phyloP scores from a whole-genome alignment of 2,113 vertebrate species.

The Boulengeromyrus knoepffleri region DNA sequence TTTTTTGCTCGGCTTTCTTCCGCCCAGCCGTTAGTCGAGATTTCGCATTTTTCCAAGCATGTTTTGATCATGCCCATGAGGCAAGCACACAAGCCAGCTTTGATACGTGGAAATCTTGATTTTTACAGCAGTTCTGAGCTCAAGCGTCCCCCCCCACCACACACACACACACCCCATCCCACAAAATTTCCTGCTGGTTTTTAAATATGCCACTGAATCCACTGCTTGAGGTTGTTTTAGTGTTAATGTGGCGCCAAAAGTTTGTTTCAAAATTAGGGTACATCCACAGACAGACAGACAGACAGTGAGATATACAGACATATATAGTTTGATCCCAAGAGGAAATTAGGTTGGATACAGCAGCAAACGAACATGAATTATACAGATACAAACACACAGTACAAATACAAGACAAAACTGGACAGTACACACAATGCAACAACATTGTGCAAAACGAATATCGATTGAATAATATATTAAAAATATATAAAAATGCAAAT shows the following conservation, averaged over 20 bases:
- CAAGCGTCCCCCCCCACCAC: conserved; percentile 28
- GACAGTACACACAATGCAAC: neutral
- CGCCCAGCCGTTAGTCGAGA: conserved; percentile 13
- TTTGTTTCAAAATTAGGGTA: conserved; percentile 20
- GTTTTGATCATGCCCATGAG: conserved; percentile 54
- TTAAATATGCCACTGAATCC: conserved; percentile 46
- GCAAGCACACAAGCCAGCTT: conserved; percentile 37
- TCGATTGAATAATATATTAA: neutral
- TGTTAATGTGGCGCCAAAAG: neutral
- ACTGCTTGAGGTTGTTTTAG: conserved; percentile 38
- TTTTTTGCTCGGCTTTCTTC: neutral
- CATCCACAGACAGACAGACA: neutral
- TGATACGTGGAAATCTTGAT: conserved; percentile 44
- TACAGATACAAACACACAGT: neutral
- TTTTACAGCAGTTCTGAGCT: conserved; percentile 31
- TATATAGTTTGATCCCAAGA: neutral
- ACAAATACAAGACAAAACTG: neutral
- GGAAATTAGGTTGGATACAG: neutral
- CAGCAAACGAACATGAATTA: neutral
- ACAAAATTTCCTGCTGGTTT: conserved; percentile 41
- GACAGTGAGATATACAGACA: neutral
- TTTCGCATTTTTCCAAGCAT: conserved; percentile 39
- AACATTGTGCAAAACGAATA: neutral
- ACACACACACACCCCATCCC: neutral
- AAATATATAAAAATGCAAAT: neutral